Evolutionary conservation across 2,113 vertebrate species (phyloP).

Genomic region (Stomatorhinus ivindoensis): DNA sequence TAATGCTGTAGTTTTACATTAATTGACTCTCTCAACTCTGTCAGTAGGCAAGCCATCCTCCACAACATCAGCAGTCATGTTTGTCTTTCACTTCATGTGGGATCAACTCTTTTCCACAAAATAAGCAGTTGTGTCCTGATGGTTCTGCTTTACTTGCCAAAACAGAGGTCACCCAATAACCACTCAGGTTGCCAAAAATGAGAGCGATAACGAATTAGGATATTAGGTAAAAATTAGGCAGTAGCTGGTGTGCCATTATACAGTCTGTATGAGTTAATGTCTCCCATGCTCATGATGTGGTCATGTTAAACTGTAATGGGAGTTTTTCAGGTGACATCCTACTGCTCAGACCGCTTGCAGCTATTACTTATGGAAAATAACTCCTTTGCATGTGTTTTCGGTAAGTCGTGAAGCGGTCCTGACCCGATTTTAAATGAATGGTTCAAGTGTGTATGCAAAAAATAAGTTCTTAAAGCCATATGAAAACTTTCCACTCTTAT

Average conservation of each 20-base stretch:
- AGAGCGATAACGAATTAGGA: too few species aligned
- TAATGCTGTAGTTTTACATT: not conserved
- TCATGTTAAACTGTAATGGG: not conserved
- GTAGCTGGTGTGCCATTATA: not conserved
- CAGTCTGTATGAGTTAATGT: too few species aligned
- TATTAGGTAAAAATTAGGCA: too few species aligned
- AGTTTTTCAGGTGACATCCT: not conserved
- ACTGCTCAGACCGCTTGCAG: not conserved
- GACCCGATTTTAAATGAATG: not conserved
- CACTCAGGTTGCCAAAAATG: not conserved
- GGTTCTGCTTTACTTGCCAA: not conserved
- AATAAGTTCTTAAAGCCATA: not conserved
- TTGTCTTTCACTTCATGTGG: not conserved
- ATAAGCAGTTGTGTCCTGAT: not conserved
- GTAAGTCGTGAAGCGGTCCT: not conserved
- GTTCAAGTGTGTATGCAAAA: not conserved
- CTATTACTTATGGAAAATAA: not conserved
- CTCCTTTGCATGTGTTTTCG: not conserved
- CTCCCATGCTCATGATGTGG: not conserved
- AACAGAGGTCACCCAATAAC: not conserved
- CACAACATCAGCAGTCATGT: not conserved
- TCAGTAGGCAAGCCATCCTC: not conserved
- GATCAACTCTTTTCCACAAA: not conserved
- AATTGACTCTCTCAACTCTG: not conserved
- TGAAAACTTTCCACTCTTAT: not conserved